Evolutionary conservation across 2,888 invertebrate genomes (phyloP), one percentile per base, ranked within the genome.

Genomic region (Leptodirus hochenwartii): DNA sequence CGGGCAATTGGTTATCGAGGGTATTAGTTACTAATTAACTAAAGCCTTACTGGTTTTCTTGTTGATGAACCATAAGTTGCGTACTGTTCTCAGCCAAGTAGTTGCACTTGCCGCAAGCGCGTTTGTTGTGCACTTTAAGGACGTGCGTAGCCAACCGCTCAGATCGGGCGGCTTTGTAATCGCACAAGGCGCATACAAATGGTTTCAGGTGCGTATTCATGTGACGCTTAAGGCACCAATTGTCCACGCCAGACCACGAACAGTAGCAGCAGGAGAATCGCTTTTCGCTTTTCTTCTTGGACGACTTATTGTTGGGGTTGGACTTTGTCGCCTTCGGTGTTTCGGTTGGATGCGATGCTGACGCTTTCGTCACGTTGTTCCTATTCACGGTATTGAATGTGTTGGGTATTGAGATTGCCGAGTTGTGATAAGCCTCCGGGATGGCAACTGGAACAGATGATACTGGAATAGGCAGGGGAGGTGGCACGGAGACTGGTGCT

Each of bases 191-290:
- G 54, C 88, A 90, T 32, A 81, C 76, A 54, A 82, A 90, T 25
- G 87, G 87, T 58, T 88, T 88, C 50, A 87, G 67, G 55, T 90
- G 88, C 17, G 87, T 88, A 60, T 88, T 88, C 46, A 88, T 67
- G 53, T 90, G 88, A 26, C 88, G 68, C 54, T 88, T 87, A 35
- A 88, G 62, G 47, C 87, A 87, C 88, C 88, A 90, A 53, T 87
- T 87, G 58, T 88, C 88, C 32, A 81, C 84, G 13, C 88, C 88
- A 22, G 81, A 79, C 87, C 87, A 88, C 13, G 85, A 68, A 56
- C 88, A 90, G 53, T 84, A 87, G 51, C 81, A 79, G 58, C 88
- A 88, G 40, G 78, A 73, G 57, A 56, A 57, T 29, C 57, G 38
- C 38, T 55, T 56, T 31, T 56, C 55, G 4, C 56, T 54, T 38